Conservation (phyloP, 2,888 invertebrate species). For the Mactromeris polynyma region DNA sequence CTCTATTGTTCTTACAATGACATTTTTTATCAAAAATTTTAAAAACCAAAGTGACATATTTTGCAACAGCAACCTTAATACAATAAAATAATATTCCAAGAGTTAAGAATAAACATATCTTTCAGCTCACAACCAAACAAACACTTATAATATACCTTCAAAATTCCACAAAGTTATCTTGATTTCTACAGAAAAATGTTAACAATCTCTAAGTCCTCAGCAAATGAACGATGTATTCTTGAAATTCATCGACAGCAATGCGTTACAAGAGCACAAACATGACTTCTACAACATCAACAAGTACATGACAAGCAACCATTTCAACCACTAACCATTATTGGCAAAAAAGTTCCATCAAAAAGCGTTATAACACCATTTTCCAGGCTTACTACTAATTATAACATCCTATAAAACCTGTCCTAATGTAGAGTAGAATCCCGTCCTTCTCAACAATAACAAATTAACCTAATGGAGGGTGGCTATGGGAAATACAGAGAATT, state of each 20-base stretch:
- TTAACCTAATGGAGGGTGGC: slow-evolving; percentile 68
- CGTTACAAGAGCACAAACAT: not conserved
- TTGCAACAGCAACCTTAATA: no score
- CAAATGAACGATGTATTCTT: not conserved
- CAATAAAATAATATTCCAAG: no score
- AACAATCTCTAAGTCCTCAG: not conserved
- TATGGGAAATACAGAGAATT: slow-evolving; percentile 57
- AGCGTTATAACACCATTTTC: not conserved
- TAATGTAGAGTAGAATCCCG: slow-evolving; percentile 40
- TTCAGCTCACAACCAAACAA: no score
- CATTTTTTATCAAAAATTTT: no score
- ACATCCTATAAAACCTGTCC: slow-evolving; percentile 66
- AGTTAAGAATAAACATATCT: no score
- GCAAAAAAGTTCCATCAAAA: slow-evolving; percentile 6
- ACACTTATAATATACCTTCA: no score
- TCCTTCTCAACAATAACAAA: slow-evolving; percentile 65
- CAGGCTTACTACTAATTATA: slow-evolving; percentile 61
- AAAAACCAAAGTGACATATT: no score
- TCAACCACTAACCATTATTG: not conserved
- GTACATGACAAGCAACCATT: not conserved
- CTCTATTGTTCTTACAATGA: no score
- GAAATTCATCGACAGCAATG: not conserved
- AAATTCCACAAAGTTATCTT: not conserved
- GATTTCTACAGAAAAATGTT: not conserved
- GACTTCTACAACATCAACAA: not conserved